Evolutionary conservation across 2,113 vertebrate species (phyloP).

Genomic region (Caranx melampygus): DNA sequence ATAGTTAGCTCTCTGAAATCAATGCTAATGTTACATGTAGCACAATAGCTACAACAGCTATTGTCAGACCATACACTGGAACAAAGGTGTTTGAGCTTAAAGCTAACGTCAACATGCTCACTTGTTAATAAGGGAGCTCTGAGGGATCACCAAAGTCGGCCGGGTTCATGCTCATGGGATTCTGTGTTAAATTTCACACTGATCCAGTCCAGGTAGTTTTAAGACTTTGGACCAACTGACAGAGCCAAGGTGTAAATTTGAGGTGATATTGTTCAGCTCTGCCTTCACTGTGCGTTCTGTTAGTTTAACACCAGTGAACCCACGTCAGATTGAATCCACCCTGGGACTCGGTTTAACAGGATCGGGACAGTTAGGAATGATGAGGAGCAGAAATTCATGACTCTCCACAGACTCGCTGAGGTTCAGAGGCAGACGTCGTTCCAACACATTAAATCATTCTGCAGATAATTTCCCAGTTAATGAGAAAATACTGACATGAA

Average conservation of each 20-base stretch:
- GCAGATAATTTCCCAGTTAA: slow-evolving; percentile 13
- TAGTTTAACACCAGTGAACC: not conserved
- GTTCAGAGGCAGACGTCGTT: not conserved
- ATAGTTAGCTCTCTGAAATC: too few species aligned
- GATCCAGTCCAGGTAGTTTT: too few species aligned
- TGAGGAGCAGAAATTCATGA: slow-evolving; percentile 8
- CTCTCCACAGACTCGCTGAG: not conserved
- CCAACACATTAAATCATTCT: not conserved
- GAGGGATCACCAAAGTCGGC: not conserved
- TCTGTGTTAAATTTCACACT: too few species aligned
- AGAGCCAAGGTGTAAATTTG: not conserved
- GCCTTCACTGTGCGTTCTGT: not conserved
- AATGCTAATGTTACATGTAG: too few species aligned
- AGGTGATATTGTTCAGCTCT: not conserved
- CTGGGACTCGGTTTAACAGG: not conserved
- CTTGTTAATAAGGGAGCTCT: too few species aligned
- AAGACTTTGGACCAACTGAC: too few species aligned
- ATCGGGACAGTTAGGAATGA: not conserved
- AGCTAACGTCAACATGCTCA: too few species aligned
- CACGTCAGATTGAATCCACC: not conserved
- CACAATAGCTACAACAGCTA: too few species aligned
- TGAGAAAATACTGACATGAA: slow-evolving; percentile 11
- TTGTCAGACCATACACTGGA: too few species aligned
- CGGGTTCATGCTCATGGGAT: too few species aligned
- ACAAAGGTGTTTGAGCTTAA: too few species aligned